A percentile compares a stretch with the other conserved stretches of the same genome.
Conservation (phyloP, 2,888 invertebrate species). For the Yponomeuta cagnagella region DNA sequence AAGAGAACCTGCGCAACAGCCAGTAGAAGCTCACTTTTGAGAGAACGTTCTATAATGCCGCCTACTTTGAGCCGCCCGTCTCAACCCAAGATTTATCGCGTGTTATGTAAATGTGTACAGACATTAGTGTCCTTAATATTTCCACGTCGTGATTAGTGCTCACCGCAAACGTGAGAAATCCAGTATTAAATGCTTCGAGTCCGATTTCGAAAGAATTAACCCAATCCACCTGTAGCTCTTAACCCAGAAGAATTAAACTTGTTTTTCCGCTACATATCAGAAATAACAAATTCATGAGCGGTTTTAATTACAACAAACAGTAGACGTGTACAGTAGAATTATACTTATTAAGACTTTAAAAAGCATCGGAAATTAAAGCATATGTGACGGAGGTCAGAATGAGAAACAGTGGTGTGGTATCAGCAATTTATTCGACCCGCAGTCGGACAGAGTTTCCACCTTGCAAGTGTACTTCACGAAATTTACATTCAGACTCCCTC, state of each 20-base stretch:
- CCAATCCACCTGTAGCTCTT: neutral
- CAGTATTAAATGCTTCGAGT: constrained; percentile 35
- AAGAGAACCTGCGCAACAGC: no score
- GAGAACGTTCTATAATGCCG: neutral
- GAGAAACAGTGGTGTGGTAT: no score
- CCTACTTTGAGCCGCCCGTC: neutral
- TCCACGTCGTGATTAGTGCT: constrained; percentile 65
- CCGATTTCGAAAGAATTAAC: constrained; percentile 9
- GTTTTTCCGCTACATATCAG: neutral
- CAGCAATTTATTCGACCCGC: no score
- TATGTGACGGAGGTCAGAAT: no score
- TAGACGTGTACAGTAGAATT: no score
- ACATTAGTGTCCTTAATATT: constrained; percentile 72
- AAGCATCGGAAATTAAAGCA: no score
- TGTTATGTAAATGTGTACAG: constrained; percentile 71
- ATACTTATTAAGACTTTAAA: no score
- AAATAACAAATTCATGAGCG: neutral
- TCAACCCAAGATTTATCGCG: constrained; percentile 56
- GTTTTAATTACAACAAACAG: no score
- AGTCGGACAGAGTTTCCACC: no score
- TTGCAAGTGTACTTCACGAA: no score
- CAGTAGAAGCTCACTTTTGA: neutral
- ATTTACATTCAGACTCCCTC: no score
- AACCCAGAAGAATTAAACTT: neutral
- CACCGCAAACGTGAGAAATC: constrained; percentile 55